Base-by-base conservation (phyloP, 2,797 vertebrate genomes). In the Micropoecilia bifurca region DNA sequence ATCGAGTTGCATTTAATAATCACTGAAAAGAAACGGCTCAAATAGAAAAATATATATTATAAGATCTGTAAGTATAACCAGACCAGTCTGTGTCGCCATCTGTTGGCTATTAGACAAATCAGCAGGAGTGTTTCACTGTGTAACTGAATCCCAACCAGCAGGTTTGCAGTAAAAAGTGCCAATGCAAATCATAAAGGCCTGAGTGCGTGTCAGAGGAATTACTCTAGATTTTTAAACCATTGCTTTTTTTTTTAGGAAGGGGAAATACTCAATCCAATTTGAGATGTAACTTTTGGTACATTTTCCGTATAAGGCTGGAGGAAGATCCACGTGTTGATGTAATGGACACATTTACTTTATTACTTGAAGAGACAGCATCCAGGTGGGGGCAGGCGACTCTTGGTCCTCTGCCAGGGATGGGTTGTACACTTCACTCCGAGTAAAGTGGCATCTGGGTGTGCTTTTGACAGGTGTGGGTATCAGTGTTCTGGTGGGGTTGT, bases 61-160 rank as follows among this genome's bases (percentile, higher is more conserved):
- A 79, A 43, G 55, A 36, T 1, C 22, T 1, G 30, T 36, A 48
- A 6, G 53, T 78, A 55, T 7, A 4, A 36, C 10, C 25, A 12
- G 73, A 80, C 14, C 74, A 84, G 88, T 89, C 90, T 91, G 50
- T 92, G 90, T 90, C 83, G 79, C 90, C 93, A 83, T 90, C 93
- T 94, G 79, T 89, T 89, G 92, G 86, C 83, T 41, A 53, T 13
- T 48, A 77, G 14, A 36, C 39, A 45, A 16, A 59, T 89, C 79
- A 85, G 72, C 86, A 87, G 43, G 41, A 71, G 33, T 13, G 6
- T 71, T 76, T 39, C 4, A 61, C 71, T 46, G 36, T 47, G 39
- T 47, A 72, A 82, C 41, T 30, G 8, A 73, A 45, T 50, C 36
- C 72, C 16, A 22, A 22, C 73, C 25, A 46, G 48, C 16, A 76